Evolutionary conservation across 2,888 invertebrate species (phyloP).

Genomic region (Galeruca laticollis): DNA sequence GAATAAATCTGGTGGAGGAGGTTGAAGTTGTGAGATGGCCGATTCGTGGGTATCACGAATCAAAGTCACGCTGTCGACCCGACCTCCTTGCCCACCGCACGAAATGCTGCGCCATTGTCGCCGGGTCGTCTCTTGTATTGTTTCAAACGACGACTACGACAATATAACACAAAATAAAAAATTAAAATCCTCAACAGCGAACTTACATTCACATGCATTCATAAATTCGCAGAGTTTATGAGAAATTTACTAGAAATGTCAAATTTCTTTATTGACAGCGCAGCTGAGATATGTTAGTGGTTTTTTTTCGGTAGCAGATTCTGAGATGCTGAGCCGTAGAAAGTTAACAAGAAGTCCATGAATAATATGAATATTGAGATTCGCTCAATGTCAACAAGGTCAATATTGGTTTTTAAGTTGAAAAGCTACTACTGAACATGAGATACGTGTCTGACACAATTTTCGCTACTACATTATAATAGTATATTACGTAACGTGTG

Average conservation of each 20-base stretch:
- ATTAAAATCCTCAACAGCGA: constrained; percentile 23
- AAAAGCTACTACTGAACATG: not conserved
- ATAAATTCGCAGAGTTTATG: constrained; percentile 40
- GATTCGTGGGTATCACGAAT: constrained; percentile 58
- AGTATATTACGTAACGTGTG: too few relatives aligned
- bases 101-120: constrained; percentile 49
- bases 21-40: constrained; percentile 50
- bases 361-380: constrained; percentile 31
- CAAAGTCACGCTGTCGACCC: constrained; percentile 58
- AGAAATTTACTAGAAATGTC: constrained; percentile 40
- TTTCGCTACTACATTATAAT: not conserved
- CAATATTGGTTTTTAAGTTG: constrained; percentile 10
- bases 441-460: not conserved
- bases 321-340: constrained; percentile 29
- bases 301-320: constrained; percentile 33
- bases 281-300: constrained; percentile 20
- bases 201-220: constrained; percentile 37
- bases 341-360: constrained; percentile 34
- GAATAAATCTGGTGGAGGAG: constrained; percentile 19
- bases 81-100: constrained; percentile 56
- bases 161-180: constrained; percentile 20
- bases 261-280: constrained; percentile 40
- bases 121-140: constrained; percentile 45
- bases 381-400: constrained; percentile 14
- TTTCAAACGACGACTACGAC: constrained; percentile 30